These are phyloP conservation scores for Morinoia aosen DNA, from an alignment of 2,888 invertebrate species.

Conservation along the genomic window DNA sequence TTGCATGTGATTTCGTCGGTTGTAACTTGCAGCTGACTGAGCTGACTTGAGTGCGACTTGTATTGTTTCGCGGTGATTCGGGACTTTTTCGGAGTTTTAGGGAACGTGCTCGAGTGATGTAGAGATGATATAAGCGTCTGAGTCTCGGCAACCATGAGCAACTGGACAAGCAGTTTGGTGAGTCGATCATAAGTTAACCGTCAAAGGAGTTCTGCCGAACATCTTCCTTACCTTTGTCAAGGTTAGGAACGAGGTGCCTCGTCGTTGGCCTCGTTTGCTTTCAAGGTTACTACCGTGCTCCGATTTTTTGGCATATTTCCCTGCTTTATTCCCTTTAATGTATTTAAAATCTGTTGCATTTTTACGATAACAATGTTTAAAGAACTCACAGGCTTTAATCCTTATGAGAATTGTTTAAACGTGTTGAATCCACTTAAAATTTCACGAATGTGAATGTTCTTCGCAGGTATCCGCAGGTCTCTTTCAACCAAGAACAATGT, in stretches of 20 bases:
- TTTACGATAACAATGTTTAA: neutral
- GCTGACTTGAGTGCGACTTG: conserved; percentile 43
- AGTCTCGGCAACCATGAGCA: conserved; percentile 22
- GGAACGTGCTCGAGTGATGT: conserved; percentile 2
- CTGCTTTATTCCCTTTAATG: neutral
- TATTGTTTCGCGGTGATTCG: conserved; percentile 38
- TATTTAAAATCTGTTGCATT: neutral
- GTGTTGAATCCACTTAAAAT: neutral
- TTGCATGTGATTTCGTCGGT: conserved; percentile 50
- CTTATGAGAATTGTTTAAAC: neutral
- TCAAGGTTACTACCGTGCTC: conserved; percentile 38
- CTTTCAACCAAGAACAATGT: neutral
- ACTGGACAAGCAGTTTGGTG: conserved; percentile 39
- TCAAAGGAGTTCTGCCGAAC: neutral
- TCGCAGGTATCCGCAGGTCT: neutral
- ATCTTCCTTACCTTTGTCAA: conserved; percentile 30
- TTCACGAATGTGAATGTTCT: neutral
- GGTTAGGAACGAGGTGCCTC: conserved; percentile 23
- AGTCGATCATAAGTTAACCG: conserved; percentile 5
- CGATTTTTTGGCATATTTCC: neutral
- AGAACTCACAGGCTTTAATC: neutral
- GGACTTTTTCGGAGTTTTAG: neutral
- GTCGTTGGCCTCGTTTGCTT: conserved; percentile 2
- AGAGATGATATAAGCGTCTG: neutral
- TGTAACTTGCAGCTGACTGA: conserved; percentile 37